Evolutionary conservation across 2,888 invertebrate species (phyloP), one percentile per base, ranked within the genome.

Genomic region (Temnothorax rugatulus): DNA sequence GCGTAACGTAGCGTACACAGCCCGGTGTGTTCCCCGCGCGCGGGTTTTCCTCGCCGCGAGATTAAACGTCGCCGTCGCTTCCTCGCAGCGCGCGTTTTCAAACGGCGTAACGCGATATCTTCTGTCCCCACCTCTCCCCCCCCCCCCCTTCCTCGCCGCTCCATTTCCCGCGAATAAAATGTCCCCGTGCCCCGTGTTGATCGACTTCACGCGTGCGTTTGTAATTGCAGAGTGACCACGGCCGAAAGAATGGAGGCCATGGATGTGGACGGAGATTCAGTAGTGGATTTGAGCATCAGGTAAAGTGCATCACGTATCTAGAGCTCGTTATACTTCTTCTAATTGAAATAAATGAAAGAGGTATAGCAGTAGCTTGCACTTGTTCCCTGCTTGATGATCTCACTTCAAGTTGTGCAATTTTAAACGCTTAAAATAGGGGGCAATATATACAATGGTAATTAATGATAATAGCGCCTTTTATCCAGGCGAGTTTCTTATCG

Each of bases 251-350:
- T 95, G 96, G 96, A 96, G 94, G 97, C 96, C 96, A 98, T 98
- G 98, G 98, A 98, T 95, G 97, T 98, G 94, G 98, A 98, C 95
- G 98, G 95, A 83, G 95, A 98, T 95, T 96, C 97, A 93, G 98
- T 98, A 90, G 98, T 98, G 93, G 98, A 98, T 96, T 96, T 98
- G 93, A 98, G 98, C 95, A 96, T 98, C 94, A 97, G 97, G 97
- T 97, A 95, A 96, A 95, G 18, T 66, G 69, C 52, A 29, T 29
- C 41, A 21, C 25, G 29, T 11, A 18, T 25, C 11, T 13, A 9
- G 0, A 2, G 18, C 1, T 41, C 9, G 18, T 41, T 8, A 34
- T 34, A 34, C 34, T 34, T 34, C 34, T 34, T 34, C 34, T 34
- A 7, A 34, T 34, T 34, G 34, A 34, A 34, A 34, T 34, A 34